Base-by-base conservation (phyloP, 92 coral and sea anemone species). In the Micromussa lordhowensis region DNA sequence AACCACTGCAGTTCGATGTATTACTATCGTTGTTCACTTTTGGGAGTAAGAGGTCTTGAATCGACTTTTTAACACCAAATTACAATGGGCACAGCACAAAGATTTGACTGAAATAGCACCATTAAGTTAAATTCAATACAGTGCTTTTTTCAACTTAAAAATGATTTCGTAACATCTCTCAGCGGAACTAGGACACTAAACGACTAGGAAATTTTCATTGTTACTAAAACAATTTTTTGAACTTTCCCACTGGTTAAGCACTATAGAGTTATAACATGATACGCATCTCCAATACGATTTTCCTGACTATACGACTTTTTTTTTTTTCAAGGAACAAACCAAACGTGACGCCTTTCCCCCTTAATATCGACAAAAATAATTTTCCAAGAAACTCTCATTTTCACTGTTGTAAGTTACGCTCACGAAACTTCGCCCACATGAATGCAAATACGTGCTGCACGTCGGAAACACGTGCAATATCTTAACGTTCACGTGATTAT, bases 381-480 rank as follows among this genome's bases (percentile, higher is more conserved):
- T 29, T 31, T 70, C 40, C 5, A 18, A 4, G 48, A 40, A 40
- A 40, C 4, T 40, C 51, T 8, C 12, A 44, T 44, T 44, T 8
- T 8, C 13, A 9, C 13, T 8, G 51, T 7, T 13, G 12, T n/a
- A n/a, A n/a, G n/a, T 44, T 44, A 44, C 51, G 51, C 12, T 44
- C 51, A 8, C 12, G 13, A 44, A 71, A 71, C 9, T 21, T 71
- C 76, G 76, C 75, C 38, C 75, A 70, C 75, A 30, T 70, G 38
- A 15, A 29, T 31, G 40, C 75, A 31, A 70, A 70, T 14, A 70
- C 8, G 6, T n/a, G 22, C 78, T 53, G 17, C 72, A 73, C 24
- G 36, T 40, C 55, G 81, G 88, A 74, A 74, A 58, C 88, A 84
- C 88, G 88, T 84, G 88, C 72, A 61, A 74, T 74, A 34, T 40